Percentiles rank a stretch among this genome's conserved stretches.
Evolutionary conservation across 2,797 vertebrate species (phyloP).

Genomic region (Threskiornis aethiopicus): DNA sequence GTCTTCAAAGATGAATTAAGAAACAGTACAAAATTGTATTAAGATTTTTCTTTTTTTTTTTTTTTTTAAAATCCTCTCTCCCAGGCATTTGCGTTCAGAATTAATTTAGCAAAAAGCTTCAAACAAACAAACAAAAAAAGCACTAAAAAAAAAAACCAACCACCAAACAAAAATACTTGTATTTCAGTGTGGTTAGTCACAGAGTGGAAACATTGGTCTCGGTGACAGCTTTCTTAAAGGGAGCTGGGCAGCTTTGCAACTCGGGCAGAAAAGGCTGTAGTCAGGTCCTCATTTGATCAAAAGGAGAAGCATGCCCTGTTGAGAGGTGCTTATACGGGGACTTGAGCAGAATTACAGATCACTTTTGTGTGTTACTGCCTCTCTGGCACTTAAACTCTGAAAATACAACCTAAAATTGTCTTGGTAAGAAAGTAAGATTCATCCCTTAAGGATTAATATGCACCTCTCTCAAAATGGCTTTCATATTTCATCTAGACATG

Average conservation of each 20-base stretch:
- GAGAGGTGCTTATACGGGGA: neutral
- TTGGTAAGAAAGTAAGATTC: neutral
- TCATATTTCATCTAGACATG: neutral
- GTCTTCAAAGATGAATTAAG: neutral
- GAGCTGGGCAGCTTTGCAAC: neutral
- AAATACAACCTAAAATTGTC: neutral
- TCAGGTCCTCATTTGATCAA: neutral
- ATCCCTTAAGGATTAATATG: neutral
- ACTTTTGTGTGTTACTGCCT: neutral
- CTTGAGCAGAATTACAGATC: neutral
- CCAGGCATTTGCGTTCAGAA: neutral
- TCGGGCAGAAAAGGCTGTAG: neutral
- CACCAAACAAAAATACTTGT: neutral
- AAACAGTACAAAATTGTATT: neutral
- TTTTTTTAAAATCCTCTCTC: neutral
- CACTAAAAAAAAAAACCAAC: accelerated
- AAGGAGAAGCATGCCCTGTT: neutral
- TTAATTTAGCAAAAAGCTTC: neutral
- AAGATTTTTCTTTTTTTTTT: neutral
- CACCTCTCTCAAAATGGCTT: neutral
- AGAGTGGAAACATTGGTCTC: neutral
- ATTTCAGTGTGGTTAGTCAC: neutral
- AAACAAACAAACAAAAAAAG: neutral
- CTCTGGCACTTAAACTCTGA: neutral
- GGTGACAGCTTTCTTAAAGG: neutral